phyloP scores from a whole-genome alignment of 2,888 invertebrate species.

The Melinaea menophilus region DNA sequence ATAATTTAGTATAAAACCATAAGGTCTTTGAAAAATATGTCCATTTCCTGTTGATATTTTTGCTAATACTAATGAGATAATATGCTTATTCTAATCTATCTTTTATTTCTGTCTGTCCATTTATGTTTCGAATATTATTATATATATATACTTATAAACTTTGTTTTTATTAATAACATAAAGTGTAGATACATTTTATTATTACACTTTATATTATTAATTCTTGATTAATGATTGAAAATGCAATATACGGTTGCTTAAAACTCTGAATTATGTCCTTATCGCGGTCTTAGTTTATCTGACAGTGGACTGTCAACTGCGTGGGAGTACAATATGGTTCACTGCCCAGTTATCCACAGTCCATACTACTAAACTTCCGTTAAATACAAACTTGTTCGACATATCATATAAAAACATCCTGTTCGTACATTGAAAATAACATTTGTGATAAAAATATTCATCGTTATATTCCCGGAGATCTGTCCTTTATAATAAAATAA shows the following conservation, averaged over 20 bases:
- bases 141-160: no score
- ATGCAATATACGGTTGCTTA: background rate
- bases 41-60: no score
- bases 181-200: no score
- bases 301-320: slow-evolving; percentile 33
- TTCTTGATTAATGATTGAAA: no score
- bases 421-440: slow-evolving; percentile 31
- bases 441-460: slow-evolving; percentile 12
- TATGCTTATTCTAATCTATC: no score
- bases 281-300: slow-evolving; percentile 27
- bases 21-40: no score
- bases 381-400: slow-evolving; percentile 39
- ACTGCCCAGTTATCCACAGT: slow-evolving; percentile 64
- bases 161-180: no score
- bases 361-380: slow-evolving; percentile 56
- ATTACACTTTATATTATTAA: no score
- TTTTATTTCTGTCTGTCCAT: no score
- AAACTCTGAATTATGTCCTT: slow-evolving; percentile 23
- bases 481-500: background rate
- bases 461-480: background rate
- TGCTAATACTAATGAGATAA: no score
- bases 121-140: no score
- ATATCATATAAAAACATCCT: slow-evolving; percentile 65
- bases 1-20: no score
- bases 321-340: slow-evolving; percentile 50